phyloP scores from a whole-genome alignment of 2,797 vertebrate genomes.

The Pteropus rufus region DNA sequence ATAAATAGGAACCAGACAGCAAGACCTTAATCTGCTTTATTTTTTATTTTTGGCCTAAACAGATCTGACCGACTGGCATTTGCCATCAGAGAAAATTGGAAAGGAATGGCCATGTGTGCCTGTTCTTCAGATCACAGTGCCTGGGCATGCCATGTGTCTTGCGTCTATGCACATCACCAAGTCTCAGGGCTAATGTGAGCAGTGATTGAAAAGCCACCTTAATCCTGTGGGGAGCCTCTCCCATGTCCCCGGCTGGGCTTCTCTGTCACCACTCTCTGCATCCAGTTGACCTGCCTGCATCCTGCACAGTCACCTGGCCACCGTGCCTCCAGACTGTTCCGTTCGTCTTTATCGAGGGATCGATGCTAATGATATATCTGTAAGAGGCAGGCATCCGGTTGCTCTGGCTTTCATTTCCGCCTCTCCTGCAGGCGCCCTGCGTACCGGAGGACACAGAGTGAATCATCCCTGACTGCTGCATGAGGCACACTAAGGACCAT shows the following conservation, averaged over 20 bases:
- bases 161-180: rapidly evolving
- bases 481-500: neutral
- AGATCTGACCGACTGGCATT: neutral
- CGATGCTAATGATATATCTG: neutral
- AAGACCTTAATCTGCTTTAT: neutral
- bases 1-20: neutral
- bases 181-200: neutral
- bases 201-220: neutral
- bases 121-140: neutral
- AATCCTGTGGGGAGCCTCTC: neutral
- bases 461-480: neutral
- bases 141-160: neutral
- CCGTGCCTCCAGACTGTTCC: neutral
- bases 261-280: neutral
- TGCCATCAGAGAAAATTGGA: neutral
- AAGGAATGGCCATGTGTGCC: neutral
- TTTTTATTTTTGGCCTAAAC: neutral
- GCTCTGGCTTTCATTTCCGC: neutral
- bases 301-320: rapidly evolving
- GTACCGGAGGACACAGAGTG: neutral
- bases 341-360: neutral
- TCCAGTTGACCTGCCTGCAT: rapidly evolving
- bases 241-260: rapidly evolving
- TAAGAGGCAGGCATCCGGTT: neutral
- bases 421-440: rapidly evolving